Conservation (phyloP, 2,888 invertebrate species). For the Strigamia maritima region DNA sequence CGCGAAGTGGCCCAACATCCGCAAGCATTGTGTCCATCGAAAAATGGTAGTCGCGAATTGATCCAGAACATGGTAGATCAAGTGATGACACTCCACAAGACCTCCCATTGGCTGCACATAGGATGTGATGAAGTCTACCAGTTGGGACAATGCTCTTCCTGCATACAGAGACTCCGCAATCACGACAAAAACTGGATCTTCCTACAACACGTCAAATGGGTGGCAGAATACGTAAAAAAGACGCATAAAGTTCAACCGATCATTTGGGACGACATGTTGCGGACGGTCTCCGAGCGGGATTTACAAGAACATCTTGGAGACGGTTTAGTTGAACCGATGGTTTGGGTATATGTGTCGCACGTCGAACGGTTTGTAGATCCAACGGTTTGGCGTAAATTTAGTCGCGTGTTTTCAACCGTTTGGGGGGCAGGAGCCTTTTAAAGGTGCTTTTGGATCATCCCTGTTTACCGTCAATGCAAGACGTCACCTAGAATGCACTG, state of each 20-base stretch:
- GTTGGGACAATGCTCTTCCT: conserved; percentile 66
- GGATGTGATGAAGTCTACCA: conserved; percentile 73
- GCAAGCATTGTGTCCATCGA: conserved; percentile 58
- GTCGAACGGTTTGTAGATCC: conserved; percentile 47
- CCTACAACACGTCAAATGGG: conserved; percentile 58
- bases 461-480: conserved; percentile 64
- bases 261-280: conserved; percentile 79
- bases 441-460: conserved; percentile 72
- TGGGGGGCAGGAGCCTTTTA: conserved; percentile 74
- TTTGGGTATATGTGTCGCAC: conserved; percentile 75
- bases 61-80: conserved; percentile 51
- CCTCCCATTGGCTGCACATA: conserved; percentile 60
- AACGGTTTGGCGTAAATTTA: conserved; percentile 65
- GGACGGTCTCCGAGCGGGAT: conserved; percentile 61
- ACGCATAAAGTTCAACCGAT: conserved; percentile 62
- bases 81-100: conserved; percentile 49
- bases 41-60: conserved; percentile 49
- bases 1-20: conserved; percentile 66
- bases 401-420: conserved; percentile 64
- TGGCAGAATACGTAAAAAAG: conserved; percentile 61
- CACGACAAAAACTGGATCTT: conserved; percentile 41
- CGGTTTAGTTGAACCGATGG: conserved; percentile 41
- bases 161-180: conserved; percentile 48
- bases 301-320: conserved; percentile 60
- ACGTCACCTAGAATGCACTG: conserved; percentile 67